A percentile compares a stretch with the other conserved stretches of the same genome.
phyloP scores from a whole-genome alignment of 1,140 invertebrate genomes.

The Drosophila lowei region DNA sequence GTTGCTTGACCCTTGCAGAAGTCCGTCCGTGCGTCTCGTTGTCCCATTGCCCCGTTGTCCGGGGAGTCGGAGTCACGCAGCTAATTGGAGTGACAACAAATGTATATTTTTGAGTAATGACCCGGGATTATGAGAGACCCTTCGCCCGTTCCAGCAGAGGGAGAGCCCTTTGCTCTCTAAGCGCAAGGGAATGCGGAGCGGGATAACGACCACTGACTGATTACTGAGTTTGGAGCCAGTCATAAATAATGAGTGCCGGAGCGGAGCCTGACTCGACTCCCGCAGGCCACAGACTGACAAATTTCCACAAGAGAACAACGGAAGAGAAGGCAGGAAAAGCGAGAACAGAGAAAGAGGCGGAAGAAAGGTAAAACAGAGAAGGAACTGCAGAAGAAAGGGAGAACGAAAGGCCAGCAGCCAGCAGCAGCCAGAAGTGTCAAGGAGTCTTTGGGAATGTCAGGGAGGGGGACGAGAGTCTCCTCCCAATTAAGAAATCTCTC shows the following conservation, averaged over 20 bases:
- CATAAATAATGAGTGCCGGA: slow-evolving; percentile 46
- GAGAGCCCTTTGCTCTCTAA: background rate
- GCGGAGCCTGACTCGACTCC: slow-evolving; percentile 4
- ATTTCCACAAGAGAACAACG: slow-evolving; percentile 3
- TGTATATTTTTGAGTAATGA: slow-evolving; percentile 77
- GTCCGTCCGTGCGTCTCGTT: too few relatives aligned
- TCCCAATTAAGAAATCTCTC: too few relatives aligned
- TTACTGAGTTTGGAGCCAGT: slow-evolving; percentile 42
- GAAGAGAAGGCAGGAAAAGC: background rate
- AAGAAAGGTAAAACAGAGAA: background rate
- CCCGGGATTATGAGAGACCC: slow-evolving; percentile 68
- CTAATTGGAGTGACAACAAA: slow-evolving; percentile 80
- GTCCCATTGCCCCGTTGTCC: too few relatives aligned
- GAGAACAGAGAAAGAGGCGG: background rate
- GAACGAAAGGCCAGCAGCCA: background rate
- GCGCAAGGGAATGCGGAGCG: too few relatives aligned
- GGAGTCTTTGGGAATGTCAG: too few relatives aligned
- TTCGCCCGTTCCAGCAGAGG: slow-evolving; percentile 7
- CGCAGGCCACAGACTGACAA: slow-evolving; percentile 42
- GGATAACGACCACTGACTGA: slow-evolving; percentile 33
- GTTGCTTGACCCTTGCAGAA: slow-evolving; percentile 54
- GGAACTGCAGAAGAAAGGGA: background rate
- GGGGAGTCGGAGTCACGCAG: slow-evolving; percentile 68
- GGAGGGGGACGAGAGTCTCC: too few relatives aligned
- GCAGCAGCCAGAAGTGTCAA: too few relatives aligned